phyloP scores from a whole-genome alignment of 2,113 vertebrate genomes.

The Dinomys branickii region DNA sequence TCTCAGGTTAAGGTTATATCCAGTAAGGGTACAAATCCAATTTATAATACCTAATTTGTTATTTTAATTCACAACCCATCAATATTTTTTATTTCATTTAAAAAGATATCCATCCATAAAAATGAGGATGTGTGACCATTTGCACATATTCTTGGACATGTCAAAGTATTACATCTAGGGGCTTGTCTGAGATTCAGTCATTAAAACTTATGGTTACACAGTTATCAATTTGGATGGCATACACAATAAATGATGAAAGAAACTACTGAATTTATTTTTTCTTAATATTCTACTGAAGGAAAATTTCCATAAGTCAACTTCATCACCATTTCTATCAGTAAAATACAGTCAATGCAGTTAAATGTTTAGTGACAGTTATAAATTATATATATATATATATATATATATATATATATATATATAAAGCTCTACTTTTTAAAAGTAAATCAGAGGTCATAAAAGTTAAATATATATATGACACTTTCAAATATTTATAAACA shows the following conservation, averaged over 20 bases:
- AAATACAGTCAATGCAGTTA: slow-evolving; percentile 21
- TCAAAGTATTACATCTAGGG: not conserved
- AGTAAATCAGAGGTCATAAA: slow-evolving; percentile 54
- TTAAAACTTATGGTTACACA: slow-evolving; percentile 35
- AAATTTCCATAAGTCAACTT: slow-evolving; percentile 55
- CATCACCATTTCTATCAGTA: slow-evolving; percentile 31
- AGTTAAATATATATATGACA: slow-evolving; percentile 16
- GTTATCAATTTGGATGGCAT: slow-evolving; percentile 25
- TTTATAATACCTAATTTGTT: not conserved
- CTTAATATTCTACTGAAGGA: slow-evolving; percentile 32
- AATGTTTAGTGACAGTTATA: slow-evolving; percentile 49
- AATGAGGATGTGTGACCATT: slow-evolving; percentile 16
- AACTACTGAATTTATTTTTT: slow-evolving; percentile 4
- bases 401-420: not conserved
- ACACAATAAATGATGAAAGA: not conserved
- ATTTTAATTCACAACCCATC: slow-evolving; percentile 40
- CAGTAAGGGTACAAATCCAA: not conserved
- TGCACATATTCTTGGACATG: not conserved
- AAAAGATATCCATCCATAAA: slow-evolving; percentile 23
- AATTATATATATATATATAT: not conserved
- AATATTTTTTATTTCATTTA: slow-evolving; percentile 49
- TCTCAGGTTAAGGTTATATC: slow-evolving; percentile 20
- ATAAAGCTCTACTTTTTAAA: slow-evolving; percentile 38
- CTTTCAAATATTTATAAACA: slow-evolving; percentile 46
- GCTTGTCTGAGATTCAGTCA: not conserved